Percentiles rank a stretch among this genome's conserved stretches.
Evolutionary conservation across 2,113 vertebrate genomes (phyloP).

Genomic region (Engystomops pustulosus): DNA sequence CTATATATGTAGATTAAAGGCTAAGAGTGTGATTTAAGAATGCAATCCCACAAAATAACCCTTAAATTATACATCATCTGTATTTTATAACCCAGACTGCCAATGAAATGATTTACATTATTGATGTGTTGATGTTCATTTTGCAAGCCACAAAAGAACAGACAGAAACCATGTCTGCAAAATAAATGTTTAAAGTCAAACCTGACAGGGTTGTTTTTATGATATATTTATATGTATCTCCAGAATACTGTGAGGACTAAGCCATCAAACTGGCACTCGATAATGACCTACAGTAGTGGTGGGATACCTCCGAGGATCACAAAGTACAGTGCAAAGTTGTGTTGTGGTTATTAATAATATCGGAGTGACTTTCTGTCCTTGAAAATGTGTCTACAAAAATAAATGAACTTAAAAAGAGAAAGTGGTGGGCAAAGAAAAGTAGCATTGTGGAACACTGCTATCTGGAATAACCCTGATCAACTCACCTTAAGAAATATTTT

Average conservation of each 20-base stretch:
- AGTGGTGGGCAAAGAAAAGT: neutral
- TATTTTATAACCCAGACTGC: neutral
- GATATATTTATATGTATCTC: neutral
- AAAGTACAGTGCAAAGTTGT: neutral
- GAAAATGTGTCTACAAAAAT: neutral
- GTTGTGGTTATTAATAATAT: slow-evolving; percentile 1
- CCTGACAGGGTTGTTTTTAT: neutral
- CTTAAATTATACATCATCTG: neutral
- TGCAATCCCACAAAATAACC: neutral
- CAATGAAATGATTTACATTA: neutral
- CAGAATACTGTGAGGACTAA: neutral
- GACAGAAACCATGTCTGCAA: neutral
- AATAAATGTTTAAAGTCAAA: neutral
- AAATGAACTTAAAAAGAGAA: neutral
- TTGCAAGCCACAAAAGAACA: neutral
- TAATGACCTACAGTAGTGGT: neutral
- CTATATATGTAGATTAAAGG: neutral
- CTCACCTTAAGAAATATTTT: neutral
- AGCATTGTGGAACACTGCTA: neutral
- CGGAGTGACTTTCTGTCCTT: neutral
- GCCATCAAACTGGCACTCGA: slow-evolving; percentile 13
- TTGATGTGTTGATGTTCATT: slow-evolving; percentile 1
- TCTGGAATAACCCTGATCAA: neutral
- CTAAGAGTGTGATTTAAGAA: neutral
- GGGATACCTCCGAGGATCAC: neutral